Percentiles rank a stretch among this genome's conserved stretches.
Conservation (phyloP, 1,140 invertebrate species). For the Colletes gigas region DNA sequence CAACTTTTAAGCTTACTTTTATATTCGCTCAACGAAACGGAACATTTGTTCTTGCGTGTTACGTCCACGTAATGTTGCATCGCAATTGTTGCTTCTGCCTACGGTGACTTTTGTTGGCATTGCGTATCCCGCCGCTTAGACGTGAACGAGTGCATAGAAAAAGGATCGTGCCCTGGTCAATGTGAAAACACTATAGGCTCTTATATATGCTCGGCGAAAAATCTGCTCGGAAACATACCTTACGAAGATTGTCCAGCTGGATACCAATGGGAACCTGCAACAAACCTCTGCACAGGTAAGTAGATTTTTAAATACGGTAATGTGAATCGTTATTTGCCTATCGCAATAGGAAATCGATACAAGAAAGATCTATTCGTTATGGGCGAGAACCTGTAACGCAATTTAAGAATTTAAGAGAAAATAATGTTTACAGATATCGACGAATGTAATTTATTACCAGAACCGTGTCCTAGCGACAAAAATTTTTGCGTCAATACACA, state of each 20-base stretch:
- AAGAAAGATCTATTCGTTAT: no score
- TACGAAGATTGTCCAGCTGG: conserved; percentile 83
- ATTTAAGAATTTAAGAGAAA: no score
- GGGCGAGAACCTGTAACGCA: no score
- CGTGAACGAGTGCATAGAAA: conserved; percentile 85
- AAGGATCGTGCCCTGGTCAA: conserved; percentile 81
- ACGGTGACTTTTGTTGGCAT: conserved; percentile 31
- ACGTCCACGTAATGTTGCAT: conserved; percentile 15
- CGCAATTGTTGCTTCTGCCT: conserved; percentile 40
- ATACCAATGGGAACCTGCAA: conserved; percentile 81
- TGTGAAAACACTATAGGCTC: conserved; percentile 87
- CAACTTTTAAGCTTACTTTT: background rate
- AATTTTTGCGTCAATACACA: conserved; percentile 88
- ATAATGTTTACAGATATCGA: conserved; percentile 84
- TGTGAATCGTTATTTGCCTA: no score
- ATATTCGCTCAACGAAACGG: background rate
- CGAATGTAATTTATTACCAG: conserved; percentile 84
- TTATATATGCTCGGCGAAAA: conserved; percentile 76
- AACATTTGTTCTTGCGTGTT: background rate
- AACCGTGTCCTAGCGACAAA: conserved; percentile 84
- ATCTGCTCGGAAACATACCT: conserved; percentile 73
- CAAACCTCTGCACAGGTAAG: conserved; percentile 80
- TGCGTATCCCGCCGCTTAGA: conserved; percentile 79
- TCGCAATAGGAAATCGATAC: no score
- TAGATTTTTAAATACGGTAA: conserved; percentile 2